phyloP scores from a whole-genome alignment of 2,797 vertebrate species.

The Eulemur mongoz region DNA sequence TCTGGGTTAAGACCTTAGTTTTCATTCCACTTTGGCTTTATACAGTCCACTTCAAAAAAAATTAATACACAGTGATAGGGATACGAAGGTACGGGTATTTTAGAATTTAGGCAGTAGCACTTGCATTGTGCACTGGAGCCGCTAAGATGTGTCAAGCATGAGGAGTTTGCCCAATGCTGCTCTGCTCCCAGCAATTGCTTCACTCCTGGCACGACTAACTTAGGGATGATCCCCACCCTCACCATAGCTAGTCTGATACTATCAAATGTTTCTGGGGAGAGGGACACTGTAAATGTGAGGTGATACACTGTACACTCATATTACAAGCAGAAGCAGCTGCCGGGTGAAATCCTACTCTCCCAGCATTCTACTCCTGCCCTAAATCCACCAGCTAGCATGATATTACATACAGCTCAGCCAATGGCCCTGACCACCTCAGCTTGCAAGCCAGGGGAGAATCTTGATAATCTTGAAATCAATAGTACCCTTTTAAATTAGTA shows the following conservation, averaged over 20 bases:
- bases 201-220: background rate
- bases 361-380: constrained; percentile 22
- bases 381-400: constrained; percentile 19
- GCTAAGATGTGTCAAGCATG: constrained; percentile 83
- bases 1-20: constrained; percentile 47
- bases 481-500: constrained; percentile 1
- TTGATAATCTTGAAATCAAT: constrained; percentile 32
- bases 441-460: background rate
- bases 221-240: background rate
- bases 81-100: constrained; percentile 27
- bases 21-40: constrained; percentile 67
- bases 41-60: constrained; percentile 80
- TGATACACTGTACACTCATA: constrained; percentile 34
- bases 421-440: constrained; percentile 12
- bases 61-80: background rate
- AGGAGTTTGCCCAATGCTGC: constrained; percentile 62
- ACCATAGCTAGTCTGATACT: background rate
- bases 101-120: constrained; percentile 74
- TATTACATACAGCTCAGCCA: constrained; percentile 11
- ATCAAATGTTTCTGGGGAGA: background rate
- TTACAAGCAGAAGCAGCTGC: constrained; percentile 63
- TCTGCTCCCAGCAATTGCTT: constrained; percentile 52
- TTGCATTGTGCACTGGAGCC: constrained; percentile 86
- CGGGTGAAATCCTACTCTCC: constrained; percentile 44
- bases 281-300: background rate